Percentiles rank a stretch among this genome's conserved stretches.
Evolutionary conservation across 2,797 vertebrate genomes (phyloP).

Genomic region (Caiman crocodilus): DNA sequence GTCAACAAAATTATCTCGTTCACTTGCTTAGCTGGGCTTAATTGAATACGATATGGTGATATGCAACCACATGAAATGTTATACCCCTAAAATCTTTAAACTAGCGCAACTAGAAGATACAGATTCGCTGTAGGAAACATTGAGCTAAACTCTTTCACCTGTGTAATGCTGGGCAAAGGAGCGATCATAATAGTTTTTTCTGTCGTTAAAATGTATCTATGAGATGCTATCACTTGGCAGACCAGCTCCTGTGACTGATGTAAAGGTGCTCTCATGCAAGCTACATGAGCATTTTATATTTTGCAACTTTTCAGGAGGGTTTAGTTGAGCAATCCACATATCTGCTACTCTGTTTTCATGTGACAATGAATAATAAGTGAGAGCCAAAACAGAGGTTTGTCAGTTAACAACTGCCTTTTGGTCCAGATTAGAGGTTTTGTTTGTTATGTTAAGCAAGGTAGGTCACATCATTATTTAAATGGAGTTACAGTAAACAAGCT

Average conservation of each 20-base stretch:
- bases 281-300: background rate
- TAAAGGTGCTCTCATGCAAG: slow-evolving; percentile 33
- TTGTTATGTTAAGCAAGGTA: slow-evolving; percentile 34
- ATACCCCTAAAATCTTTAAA: rapidly evolving
- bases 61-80: rapidly evolving
- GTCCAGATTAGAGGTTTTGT: slow-evolving; percentile 31
- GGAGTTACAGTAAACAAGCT: slow-evolving; percentile 58
- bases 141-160: background rate
- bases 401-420: slow-evolving; percentile 54
- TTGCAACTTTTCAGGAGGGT: slow-evolving; percentile 14
- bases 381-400: slow-evolving; percentile 23
- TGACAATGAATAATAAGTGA: slow-evolving; percentile 29
- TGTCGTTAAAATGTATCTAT: background rate
- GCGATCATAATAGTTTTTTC: background rate
- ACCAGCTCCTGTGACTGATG: slow-evolving; percentile 26
- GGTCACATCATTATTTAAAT: slow-evolving; percentile 40
- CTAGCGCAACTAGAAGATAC: rapidly evolving
- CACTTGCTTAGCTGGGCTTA: rapidly evolving
- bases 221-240: slow-evolving; percentile 30
- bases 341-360: background rate
- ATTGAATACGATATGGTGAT: rapidly evolving
- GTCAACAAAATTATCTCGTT: background rate
- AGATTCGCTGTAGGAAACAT: rapidly evolving
- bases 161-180: background rate
- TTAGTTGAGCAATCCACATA: background rate